Evolutionary conservation across 2,888 invertebrate genomes (phyloP).

Genomic region (Peribatodes rhomboidaria): DNA sequence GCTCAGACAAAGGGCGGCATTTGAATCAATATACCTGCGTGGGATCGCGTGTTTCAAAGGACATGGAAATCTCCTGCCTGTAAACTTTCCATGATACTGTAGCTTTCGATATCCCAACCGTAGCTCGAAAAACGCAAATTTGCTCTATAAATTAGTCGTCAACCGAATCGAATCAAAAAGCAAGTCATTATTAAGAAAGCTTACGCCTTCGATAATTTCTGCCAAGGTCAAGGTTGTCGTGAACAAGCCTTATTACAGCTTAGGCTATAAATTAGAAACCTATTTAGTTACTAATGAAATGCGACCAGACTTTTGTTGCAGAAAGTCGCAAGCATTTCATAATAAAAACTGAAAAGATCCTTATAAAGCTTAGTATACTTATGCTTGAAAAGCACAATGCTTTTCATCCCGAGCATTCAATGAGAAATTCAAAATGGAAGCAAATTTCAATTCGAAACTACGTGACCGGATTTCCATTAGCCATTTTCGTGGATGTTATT

Average conservation of each 20-base stretch:
- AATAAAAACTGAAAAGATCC: not conserved
- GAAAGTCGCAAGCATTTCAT: not conserved
- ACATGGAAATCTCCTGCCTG: not conserved
- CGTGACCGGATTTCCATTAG: constrained; percentile 14
- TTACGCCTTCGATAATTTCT: constrained; percentile 41
- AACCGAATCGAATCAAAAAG: constrained; percentile 38
- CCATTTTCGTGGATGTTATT: constrained; percentile 17
- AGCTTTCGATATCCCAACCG: not conserved
- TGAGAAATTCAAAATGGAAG: constrained; percentile 4
- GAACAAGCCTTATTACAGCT: constrained; percentile 41
- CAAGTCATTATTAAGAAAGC: constrained; percentile 33
- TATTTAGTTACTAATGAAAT: constrained; percentile 31
- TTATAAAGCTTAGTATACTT: not conserved
- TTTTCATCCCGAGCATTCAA: not conserved
- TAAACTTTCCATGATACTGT: constrained; percentile 1
- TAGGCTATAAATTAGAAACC: constrained; percentile 37
- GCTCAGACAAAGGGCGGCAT: not conserved
- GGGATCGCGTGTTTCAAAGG: not conserved
- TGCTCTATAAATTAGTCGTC: constrained; percentile 16
- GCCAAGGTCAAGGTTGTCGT: constrained; percentile 39
- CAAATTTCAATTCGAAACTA: not conserved
- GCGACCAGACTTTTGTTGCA: constrained; percentile 2
- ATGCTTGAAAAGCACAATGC: not conserved
- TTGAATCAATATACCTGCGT: constrained; percentile 1
- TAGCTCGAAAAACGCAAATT: constrained; percentile 11